These are phyloP conservation scores for Streptopelia turtur DNA, from an alignment of 2,797 vertebrate genomes.

Conservation along the genomic window DNA sequence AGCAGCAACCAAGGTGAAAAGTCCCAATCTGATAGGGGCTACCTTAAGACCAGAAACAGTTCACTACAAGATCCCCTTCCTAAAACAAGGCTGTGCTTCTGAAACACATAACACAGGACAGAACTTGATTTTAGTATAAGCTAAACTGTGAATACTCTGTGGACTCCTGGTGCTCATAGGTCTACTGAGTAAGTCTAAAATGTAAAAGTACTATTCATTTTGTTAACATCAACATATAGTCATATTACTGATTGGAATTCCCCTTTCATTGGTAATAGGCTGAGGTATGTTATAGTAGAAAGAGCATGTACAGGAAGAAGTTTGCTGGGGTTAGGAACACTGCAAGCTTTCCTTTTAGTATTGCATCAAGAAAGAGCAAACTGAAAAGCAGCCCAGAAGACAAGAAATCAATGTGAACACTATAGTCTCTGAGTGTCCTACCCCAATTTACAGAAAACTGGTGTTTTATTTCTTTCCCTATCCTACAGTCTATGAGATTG, in stretches of 20 bases:
- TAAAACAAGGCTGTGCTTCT: neutral
- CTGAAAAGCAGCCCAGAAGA: neutral
- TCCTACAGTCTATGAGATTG: neutral
- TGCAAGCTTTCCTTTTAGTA: slow-evolving; percentile 10
- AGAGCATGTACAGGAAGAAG: neutral
- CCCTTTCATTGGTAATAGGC: neutral
- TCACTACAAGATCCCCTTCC: neutral
- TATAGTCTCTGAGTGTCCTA: neutral
- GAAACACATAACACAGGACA: neutral
- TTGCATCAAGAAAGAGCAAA: neutral
- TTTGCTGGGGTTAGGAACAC: slow-evolving; percentile 6
- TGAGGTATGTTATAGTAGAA: neutral
- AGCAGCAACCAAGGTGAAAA: neutral
- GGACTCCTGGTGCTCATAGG: neutral
- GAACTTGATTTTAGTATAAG: neutral
- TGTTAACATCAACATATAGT: neutral
- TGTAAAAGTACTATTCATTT: neutral
- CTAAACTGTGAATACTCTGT: neutral
- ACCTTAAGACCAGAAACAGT: neutral
- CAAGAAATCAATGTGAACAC: neutral
- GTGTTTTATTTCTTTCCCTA: neutral
- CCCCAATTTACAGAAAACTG: neutral
- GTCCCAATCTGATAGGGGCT: neutral
- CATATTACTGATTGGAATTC: neutral
- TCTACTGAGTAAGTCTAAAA: neutral